A percentile compares a stretch with the other conserved stretches of the same genome.
Evolutionary conservation across 2,888 invertebrate genomes (phyloP).

Genomic region (Limnephilus marmoratus): DNA sequence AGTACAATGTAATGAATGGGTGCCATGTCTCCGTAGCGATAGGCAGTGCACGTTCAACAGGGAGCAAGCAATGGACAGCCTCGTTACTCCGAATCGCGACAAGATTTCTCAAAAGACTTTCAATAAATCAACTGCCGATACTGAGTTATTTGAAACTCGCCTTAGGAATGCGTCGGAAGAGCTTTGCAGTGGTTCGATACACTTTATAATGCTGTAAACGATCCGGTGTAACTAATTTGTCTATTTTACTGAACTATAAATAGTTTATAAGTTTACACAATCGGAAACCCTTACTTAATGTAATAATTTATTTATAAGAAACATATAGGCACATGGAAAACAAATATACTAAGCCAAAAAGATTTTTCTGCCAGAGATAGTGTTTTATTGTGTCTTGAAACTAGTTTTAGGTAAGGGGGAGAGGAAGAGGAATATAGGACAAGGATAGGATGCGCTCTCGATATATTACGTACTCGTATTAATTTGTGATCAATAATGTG

Average conservation of each 20-base stretch:
- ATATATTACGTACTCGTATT: no score
- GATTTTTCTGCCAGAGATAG: no score
- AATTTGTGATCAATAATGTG: no score
- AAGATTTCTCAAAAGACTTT: slow-evolving; percentile 50
- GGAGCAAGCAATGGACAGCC: slow-evolving; percentile 26
- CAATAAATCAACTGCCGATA: slow-evolving; percentile 52
- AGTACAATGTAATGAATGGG: slow-evolving; percentile 26
- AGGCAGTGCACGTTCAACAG: slow-evolving; percentile 16
- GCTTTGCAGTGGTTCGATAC: background rate
- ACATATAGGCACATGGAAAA: no score
- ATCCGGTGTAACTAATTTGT: background rate
- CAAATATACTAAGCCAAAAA: no score
- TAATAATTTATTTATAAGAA: no score
- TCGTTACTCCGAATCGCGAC: slow-evolving; percentile 51
- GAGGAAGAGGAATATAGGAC: no score
- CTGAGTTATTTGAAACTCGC: slow-evolving; percentile 15
- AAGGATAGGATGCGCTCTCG: no score
- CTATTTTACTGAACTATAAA: background rate
- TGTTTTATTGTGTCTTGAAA: no score
- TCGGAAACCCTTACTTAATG: background rate
- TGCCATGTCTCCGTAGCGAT: slow-evolving; percentile 37
- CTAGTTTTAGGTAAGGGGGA: no score
- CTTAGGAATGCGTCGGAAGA: slow-evolving; percentile 7
- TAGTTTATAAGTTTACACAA: background rate
- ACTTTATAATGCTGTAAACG: background rate